phyloP scores from a whole-genome alignment of 2,888 invertebrate species.

The Stenodema calcarata region DNA sequence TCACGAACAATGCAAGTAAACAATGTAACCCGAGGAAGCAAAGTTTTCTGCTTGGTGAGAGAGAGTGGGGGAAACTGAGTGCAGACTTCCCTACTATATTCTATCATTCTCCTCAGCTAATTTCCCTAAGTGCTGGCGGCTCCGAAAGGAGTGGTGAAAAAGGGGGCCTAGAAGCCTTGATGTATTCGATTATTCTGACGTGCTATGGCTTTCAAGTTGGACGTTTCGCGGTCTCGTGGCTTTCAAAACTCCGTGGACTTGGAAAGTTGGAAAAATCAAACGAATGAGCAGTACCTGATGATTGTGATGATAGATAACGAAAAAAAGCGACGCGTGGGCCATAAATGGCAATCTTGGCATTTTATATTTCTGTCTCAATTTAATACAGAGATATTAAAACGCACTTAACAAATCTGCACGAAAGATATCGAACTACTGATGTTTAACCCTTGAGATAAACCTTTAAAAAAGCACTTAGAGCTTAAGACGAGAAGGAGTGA shows the following conservation, averaged over 20 bases:
- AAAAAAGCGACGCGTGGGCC: too few relatives aligned
- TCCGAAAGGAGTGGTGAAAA: background rate
- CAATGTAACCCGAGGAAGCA: constrained; percentile 22
- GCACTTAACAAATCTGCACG: too few relatives aligned
- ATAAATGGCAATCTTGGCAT: too few relatives aligned
- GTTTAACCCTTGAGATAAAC: too few relatives aligned
- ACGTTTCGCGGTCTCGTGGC: background rate
- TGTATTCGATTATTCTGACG: background rate
- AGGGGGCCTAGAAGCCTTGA: background rate
- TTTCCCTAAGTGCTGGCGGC: constrained; percentile 22
- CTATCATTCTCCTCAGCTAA: constrained; percentile 30
- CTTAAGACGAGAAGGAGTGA: background rate
- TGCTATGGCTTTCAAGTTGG: background rate
- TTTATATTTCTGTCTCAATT: too few relatives aligned
- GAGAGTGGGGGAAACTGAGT: background rate
- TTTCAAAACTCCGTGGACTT: too few relatives aligned
- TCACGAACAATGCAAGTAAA: constrained; percentile 35
- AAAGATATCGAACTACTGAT: too few relatives aligned
- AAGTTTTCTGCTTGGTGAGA: constrained; percentile 3
- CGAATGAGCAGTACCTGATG: too few relatives aligned
- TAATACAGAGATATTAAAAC: too few relatives aligned
- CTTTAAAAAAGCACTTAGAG: background rate
- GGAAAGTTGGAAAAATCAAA: too few relatives aligned
- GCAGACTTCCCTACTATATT: background rate
- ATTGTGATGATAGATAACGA: too few relatives aligned